Base-by-base conservation (phyloP, 2,113 vertebrate species). In the Gymnorhina tibicen region DNA sequence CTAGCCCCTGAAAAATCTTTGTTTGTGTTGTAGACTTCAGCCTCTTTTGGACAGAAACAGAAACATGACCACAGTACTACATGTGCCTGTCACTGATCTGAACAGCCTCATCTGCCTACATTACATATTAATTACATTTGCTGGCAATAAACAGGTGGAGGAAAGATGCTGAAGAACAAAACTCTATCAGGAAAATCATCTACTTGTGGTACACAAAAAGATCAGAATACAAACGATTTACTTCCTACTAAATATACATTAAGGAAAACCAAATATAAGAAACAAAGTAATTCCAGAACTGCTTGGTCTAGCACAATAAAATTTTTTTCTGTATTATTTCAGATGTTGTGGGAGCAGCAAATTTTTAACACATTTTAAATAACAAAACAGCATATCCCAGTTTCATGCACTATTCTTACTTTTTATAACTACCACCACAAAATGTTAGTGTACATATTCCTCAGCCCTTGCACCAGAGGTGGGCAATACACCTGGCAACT, bases 401-500 rank as follows among this genome's bases (percentile, higher is more conserved):
- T 95, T 85, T 75, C 70, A 74, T 47, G 67, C 64, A 44, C 78
- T 81, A 46, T 60, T 92, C 44, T 93, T 46, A 76, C 35, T 89
- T 52, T 67, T 93, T 91, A 42, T 33, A 67, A 32, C 84, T 73
- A 96, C 64, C 63, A 79, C 62, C 39, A 84, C 30, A 86, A 75
- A 91, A 86, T 32, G 22, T 76, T 60, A 85, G 35, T 30, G 46
- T 59, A 27, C 33, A 35, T 64, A 55, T 55, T 89, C 85, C 82
- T 88, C 70, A 96, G 93, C 42, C 73, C 67, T 93, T 88, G 82
- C 53, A 94, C 49, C 94, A 95, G 69, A 70, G 80, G 60, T 37
- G 49, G 67, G 58, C 42, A 92, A 76, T 72, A 90, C 7, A 55
- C 39, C 89, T 56, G 37, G 82, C 92, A 96, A 41, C 53, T 42